These are phyloP conservation scores for Toxotes lorentzi DNA, from an alignment of 2,797 vertebrate species.

Conservation along the genomic window DNA sequence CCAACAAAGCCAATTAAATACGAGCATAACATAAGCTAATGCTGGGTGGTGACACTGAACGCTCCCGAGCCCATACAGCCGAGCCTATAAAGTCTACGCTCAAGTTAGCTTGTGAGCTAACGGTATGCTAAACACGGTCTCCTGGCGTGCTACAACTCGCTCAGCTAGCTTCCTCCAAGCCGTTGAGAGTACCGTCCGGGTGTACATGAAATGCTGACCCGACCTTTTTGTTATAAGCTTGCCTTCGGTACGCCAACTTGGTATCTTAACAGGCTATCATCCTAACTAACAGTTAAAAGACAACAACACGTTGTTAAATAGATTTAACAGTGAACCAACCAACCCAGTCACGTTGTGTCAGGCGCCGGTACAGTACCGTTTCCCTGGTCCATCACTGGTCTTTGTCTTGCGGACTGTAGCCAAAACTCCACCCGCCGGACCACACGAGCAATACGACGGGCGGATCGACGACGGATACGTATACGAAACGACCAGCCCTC, in stretches of 20 bases:
- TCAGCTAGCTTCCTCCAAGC: constrained; percentile 52
- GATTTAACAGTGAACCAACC: constrained; percentile 36
- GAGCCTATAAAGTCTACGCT: constrained; percentile 6
- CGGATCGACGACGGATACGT: constrained; percentile 14
- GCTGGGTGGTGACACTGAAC: background rate
- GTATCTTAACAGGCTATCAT: background rate
- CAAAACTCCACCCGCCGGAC: constrained; percentile 71
- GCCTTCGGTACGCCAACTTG: background rate
- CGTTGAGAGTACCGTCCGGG: background rate
- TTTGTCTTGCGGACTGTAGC: constrained; percentile 69
- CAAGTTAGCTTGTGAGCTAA: constrained; percentile 63
- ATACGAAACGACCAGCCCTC: constrained; percentile 5
- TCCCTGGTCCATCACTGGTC: constrained; percentile 54
- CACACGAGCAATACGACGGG: constrained; percentile 22
- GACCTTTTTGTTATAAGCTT: constrained; percentile 10
- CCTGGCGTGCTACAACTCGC: constrained; percentile 10
- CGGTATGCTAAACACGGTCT: constrained; percentile 24
- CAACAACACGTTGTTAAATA: rapidly evolving
- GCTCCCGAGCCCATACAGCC: background rate
- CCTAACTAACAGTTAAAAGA: background rate
- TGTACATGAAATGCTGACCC: constrained; percentile 25
- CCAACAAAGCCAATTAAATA: background rate
- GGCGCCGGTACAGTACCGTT: constrained; percentile 7
- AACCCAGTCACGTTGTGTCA: constrained; percentile 25
- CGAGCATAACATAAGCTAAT: rapidly evolving